These are phyloP conservation scores for Himalopsyche kuldschensis DNA, from an alignment of 2,888 invertebrate species.

Conservation along the genomic window DNA sequence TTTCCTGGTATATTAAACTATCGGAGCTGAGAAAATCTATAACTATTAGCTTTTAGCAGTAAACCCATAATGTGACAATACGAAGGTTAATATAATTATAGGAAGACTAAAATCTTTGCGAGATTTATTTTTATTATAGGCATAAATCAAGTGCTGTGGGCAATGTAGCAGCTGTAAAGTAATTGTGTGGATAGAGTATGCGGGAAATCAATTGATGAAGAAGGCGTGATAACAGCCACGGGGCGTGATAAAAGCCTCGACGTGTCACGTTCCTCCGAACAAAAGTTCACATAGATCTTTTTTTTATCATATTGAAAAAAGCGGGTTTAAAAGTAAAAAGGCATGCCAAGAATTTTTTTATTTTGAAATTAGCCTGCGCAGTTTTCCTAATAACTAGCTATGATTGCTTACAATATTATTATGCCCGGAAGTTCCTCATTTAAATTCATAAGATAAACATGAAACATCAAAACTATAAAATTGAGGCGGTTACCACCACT, in stretches of 20 bases:
- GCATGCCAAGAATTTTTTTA: background rate
- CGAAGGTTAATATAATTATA: no score
- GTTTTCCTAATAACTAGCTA: no score
- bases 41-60: no score
- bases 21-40: no score
- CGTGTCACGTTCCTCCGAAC: background rate
- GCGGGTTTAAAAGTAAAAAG: background rate
- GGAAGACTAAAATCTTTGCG: no score
- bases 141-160: background rate
- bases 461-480: no score
- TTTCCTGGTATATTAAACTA: no score
- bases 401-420: no score
- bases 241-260: constrained; percentile 51
- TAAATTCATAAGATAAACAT: no score
- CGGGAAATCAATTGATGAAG: constrained; percentile 57
- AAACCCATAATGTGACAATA: no score
- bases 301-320: background rate
- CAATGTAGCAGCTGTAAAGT: background rate
- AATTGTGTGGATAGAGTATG: background rate
- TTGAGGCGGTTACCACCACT: no score
- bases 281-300: background rate
- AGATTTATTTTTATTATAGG: background rate
- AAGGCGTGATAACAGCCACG: constrained; percentile 47
- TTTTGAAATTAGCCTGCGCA: background rate
- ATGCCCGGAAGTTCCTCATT: no score